A percentile compares a stretch with the other conserved stretches of the same genome.
Conservation (phyloP, 2,797 vertebrate genomes). For the Fundulus diaphanus region DNA sequence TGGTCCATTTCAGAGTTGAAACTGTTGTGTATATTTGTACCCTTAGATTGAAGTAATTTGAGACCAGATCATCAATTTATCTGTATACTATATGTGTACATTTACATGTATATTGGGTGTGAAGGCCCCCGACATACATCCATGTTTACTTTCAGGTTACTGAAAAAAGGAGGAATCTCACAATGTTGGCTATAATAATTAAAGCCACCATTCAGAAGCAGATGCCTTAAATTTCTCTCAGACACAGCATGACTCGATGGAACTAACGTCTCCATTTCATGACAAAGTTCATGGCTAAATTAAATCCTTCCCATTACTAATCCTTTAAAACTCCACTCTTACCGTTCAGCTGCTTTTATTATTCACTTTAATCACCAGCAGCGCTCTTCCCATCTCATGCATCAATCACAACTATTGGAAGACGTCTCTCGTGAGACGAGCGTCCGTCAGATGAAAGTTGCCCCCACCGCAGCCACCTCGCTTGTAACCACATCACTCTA, state of each 20-base stretch:
- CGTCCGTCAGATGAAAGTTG: conserved; percentile 9
- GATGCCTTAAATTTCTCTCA: conserved; percentile 3
- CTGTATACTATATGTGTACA: background rate
- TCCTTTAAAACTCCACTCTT: background rate
- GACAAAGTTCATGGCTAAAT: conserved; percentile 1
- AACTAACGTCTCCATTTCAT: conserved; percentile 20
- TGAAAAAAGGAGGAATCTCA: background rate
- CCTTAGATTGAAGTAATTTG: background rate
- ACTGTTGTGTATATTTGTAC: background rate
- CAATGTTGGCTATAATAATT: background rate
- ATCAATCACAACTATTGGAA: conserved; percentile 1
- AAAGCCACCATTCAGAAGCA: background rate
- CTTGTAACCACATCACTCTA: background rate
- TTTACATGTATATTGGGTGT: background rate
- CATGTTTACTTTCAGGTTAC: background rate
- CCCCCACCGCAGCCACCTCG: conserved; percentile 8
- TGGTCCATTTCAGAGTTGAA: background rate
- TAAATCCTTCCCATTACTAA: conserved; percentile 11
- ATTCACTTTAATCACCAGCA: background rate
- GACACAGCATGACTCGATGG: conserved; percentile 1
- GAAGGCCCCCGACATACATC: background rate
- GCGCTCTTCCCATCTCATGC: conserved; percentile 7
- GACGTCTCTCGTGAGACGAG: conserved; percentile 10
- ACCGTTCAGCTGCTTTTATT: background rate
- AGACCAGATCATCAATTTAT: background rate